These are phyloP conservation scores for Micrasema longulum DNA, from an alignment of 1,140 invertebrate genomes.

Conservation along the genomic window DNA sequence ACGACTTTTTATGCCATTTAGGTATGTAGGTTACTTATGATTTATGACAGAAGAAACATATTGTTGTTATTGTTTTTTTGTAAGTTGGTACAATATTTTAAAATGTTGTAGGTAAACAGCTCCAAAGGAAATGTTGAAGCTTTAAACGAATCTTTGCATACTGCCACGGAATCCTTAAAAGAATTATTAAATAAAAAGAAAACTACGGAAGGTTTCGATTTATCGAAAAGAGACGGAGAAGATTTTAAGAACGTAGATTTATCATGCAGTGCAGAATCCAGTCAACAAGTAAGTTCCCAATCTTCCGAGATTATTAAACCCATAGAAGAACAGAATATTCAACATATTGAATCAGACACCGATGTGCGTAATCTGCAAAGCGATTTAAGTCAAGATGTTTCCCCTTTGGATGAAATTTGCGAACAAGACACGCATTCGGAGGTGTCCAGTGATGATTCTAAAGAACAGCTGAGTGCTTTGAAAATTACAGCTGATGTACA, in stretches of 20 bases:
- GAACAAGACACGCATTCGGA: too few species aligned
- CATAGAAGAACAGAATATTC: neutral
- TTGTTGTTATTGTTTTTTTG: too few species aligned
- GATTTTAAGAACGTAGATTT: conserved; percentile 13
- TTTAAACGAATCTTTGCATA: conserved; percentile 20
- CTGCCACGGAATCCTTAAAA: conserved; percentile 29
- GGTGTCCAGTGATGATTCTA: neutral
- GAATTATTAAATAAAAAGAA: conserved; percentile 7
- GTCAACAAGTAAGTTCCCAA: conserved; percentile 10
- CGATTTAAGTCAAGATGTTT: too few species aligned
- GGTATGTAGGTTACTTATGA: neutral
- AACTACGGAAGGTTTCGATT: neutral
- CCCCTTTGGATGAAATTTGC: too few species aligned
- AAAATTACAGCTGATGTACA: neutral
- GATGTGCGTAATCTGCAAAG: too few species aligned
- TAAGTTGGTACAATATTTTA: too few species aligned
- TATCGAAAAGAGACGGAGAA: neutral
- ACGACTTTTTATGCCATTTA: neutral
- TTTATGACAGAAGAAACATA: neutral
- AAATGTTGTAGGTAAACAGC: conserved; percentile 37
- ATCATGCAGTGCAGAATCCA: neutral
- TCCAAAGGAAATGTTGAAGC: conserved; percentile 27
- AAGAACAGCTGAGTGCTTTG: neutral
- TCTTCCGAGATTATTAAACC: neutral
- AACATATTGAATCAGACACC: neutral